Conservation (phyloP, 1,140 invertebrate genomes). For the Colletes gigas region DNA sequence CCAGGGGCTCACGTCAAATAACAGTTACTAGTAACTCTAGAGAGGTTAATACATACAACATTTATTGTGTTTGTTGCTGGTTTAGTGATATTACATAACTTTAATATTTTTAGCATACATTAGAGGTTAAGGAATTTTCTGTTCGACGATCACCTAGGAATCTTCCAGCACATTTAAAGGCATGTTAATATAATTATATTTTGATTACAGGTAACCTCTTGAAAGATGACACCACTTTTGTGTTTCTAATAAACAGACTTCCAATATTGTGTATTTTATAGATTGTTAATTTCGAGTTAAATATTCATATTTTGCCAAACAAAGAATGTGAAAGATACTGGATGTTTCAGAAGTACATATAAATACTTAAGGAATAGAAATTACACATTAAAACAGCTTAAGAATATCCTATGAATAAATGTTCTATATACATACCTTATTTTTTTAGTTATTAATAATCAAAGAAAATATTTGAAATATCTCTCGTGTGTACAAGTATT, state of each 20-base stretch:
- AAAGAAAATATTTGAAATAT: too few species aligned
- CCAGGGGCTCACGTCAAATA: not conserved
- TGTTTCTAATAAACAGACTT: not conserved
- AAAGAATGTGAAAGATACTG: too few species aligned
- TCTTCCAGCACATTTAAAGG: slow-evolving; percentile 54
- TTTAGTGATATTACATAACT: not conserved
- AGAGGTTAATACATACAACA: slow-evolving; percentile 8
- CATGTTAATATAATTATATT: slow-evolving; percentile 20
- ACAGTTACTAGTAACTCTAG: not conserved
- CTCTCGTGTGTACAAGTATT: too few species aligned
- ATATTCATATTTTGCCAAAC: too few species aligned
- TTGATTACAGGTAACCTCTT: slow-evolving; percentile 18
- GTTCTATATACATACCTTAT: too few species aligned
- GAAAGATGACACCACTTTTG: not conserved
- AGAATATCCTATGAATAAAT: too few species aligned
- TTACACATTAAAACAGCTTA: too few species aligned
- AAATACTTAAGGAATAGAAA: too few species aligned
- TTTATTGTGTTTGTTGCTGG: not conserved
- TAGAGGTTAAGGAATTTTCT: slow-evolving; percentile 16
- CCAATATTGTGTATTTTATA: not conserved
- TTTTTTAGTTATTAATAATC: too few species aligned
- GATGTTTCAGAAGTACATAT: too few species aligned
- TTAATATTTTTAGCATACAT: slow-evolving; percentile 23
- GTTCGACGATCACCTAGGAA: slow-evolving; percentile 59
- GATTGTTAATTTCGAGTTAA: not conserved